Evolutionary conservation across 2,888 invertebrate genomes (phyloP).

Genomic region (Osmoderma eremita): DNA sequence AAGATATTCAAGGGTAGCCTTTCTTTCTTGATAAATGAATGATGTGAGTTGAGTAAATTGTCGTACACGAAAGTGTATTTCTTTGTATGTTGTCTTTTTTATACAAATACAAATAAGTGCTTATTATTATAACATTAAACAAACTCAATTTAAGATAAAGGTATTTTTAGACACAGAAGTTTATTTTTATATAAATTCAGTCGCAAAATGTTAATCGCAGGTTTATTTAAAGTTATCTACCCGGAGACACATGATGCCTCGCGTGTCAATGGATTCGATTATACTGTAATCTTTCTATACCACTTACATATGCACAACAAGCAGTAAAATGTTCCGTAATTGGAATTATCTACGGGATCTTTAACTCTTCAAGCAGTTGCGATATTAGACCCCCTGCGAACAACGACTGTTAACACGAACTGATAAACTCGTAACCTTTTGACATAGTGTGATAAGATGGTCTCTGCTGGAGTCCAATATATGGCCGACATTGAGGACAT

Average conservation of each 20-base stretch:
- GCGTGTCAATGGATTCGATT: background rate
- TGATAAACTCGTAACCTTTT: conserved; percentile 23
- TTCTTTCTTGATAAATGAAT: too few relatives aligned
- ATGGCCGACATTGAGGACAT: conserved; percentile 10
- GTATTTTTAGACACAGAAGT: conserved; percentile 18
- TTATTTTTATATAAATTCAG: conserved; percentile 6
- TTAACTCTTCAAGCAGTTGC: conserved; percentile 13
- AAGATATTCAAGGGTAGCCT: too few relatives aligned
- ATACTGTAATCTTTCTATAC: background rate
- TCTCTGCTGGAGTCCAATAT: conserved; percentile 34
- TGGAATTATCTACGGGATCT: conserved; percentile 18
- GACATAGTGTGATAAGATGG: conserved; percentile 18
- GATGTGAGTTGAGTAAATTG: too few relatives aligned
- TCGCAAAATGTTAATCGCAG: conserved; percentile 14
- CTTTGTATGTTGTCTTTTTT: background rate
- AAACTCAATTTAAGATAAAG: background rate
- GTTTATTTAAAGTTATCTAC: conserved; percentile 18
- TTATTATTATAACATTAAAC: background rate
- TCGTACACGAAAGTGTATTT: too few relatives aligned
- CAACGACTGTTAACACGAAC: conserved; percentile 3
- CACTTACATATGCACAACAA: too few relatives aligned
- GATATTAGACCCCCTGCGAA: conserved; percentile 33
- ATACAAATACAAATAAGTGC: too few relatives aligned
- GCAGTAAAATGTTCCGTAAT: conserved; percentile 27
- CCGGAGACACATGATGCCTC: background rate